Base-by-base conservation (phyloP, 2,113 vertebrate genomes). In the Amphiprion ocellaris region DNA sequence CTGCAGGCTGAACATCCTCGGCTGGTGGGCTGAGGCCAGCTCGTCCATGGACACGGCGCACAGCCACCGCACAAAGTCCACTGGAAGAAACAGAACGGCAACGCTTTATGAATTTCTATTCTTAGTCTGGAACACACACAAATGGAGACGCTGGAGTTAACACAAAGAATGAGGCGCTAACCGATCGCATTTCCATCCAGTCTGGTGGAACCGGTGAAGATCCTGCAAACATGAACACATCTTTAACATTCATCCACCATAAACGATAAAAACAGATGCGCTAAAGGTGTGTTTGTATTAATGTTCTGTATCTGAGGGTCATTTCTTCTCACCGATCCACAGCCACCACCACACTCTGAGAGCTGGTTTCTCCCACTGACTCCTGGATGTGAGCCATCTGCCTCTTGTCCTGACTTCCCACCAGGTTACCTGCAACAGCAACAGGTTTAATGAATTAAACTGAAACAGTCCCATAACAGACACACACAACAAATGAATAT, bases 41-140 rank as follows among this genome's bases (percentile, higher is more conserved):
- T 99, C 98, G 0, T 99, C 98, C 98, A 99, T 99, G 64, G 98
- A 99, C 46, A 99, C 97, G 0, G 96, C 97, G 5, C 98, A 99
- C 59, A 99, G 90, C 98, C 98, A 99, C 1, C 97, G 95, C 81
- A 99, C 98, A 90, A 99, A 99, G 92, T 99, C 98, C 86, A 99
- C 98, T 99, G 89, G 11, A 72, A 71, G 60, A 61, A 54, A 79
- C 50, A 1, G 52, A 52, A 66, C 9, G 19, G 56, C 14, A 53
- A 37, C 55, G 23, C 33, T 0, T 0, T 2, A 19, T 69, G 16
- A n/a, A 6, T 9, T 4, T 12, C 41, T 44, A 7, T 44, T 44
- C 41, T 12, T 44, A 4, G 41, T 7, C 14, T 44, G 7, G 4
- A 7, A 19, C 1, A 10, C 19, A n/a, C 7, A 12, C 46, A 47